A percentile compares a stretch with the other conserved stretches of the same genome.
These are phyloP conservation scores for Zosterops hypoxanthus DNA, from an alignment of 2,113 vertebrate species.

Conservation along the genomic window DNA sequence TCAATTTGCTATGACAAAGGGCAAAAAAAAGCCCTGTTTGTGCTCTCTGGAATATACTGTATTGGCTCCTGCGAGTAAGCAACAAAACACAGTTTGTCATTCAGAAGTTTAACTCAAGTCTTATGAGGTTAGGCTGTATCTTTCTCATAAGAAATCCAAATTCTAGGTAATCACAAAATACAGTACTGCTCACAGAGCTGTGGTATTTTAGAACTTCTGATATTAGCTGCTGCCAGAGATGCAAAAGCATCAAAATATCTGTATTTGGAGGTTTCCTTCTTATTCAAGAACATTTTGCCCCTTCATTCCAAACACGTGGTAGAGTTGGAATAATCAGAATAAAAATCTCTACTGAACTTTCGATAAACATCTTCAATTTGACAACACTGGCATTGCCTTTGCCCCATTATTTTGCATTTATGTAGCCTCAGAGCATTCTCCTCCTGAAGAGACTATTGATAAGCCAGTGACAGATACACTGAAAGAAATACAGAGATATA, in stretches of 20 bases:
- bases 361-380: background rate
- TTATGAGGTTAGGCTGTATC: background rate
- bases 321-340: background rate
- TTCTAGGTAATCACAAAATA: background rate
- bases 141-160: background rate
- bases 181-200: background rate
- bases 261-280: background rate
- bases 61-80: background rate
- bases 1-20: background rate
- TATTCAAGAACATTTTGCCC: background rate
- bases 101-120: background rate
- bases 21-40: background rate
- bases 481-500: background rate
- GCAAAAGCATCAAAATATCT: background rate
- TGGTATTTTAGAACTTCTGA: background rate
- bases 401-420: background rate
- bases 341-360: background rate
- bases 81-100: background rate
- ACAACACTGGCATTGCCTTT: background rate
- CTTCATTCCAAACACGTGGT: background rate
- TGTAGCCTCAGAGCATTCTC: background rate
- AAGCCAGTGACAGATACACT: background rate
- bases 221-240: background rate
- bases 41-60: background rate
- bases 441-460: background rate